Conservation (phyloP, 2,888 invertebrate species). For the Eristalis tenax region DNA sequence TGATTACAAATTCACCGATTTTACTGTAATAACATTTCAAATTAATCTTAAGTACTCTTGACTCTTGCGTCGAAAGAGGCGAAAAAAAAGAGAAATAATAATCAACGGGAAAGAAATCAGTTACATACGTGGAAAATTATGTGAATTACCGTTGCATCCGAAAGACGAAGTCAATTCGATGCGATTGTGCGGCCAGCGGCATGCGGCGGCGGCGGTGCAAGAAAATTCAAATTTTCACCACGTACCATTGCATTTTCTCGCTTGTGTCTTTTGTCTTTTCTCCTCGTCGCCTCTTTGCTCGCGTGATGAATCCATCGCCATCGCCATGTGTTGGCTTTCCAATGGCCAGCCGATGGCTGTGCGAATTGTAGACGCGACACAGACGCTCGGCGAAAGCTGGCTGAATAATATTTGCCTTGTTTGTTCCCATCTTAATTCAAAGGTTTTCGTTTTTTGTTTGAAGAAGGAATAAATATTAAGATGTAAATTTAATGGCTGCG, state of each 20-base stretch:
- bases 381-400: background rate
- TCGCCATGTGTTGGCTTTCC: constrained; percentile 12
- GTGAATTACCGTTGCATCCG: constrained; percentile 35
- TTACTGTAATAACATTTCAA: constrained; percentile 5
- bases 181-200: background rate
- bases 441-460: background rate
- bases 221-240: constrained; percentile 35
- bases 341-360: background rate
- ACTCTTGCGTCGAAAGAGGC: background rate
- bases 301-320: constrained; percentile 12
- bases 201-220: background rate
- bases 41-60: background rate
- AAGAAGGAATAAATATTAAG: background rate
- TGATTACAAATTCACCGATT: constrained; percentile 10
- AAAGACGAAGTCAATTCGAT: background rate
- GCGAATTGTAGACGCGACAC: background rate
- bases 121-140: constrained; percentile 26
- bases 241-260: constrained; percentile 31
- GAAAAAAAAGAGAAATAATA: background rate
- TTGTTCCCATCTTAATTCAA: no score
- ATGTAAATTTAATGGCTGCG: background rate
- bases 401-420: background rate
- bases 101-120: background rate
- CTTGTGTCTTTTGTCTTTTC: background rate
- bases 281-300: background rate